A percentile compares a stretch with the other conserved stretches of the same genome.
phyloP scores from a whole-genome alignment of 2,797 vertebrate genomes.

The Chelon auratus region DNA sequence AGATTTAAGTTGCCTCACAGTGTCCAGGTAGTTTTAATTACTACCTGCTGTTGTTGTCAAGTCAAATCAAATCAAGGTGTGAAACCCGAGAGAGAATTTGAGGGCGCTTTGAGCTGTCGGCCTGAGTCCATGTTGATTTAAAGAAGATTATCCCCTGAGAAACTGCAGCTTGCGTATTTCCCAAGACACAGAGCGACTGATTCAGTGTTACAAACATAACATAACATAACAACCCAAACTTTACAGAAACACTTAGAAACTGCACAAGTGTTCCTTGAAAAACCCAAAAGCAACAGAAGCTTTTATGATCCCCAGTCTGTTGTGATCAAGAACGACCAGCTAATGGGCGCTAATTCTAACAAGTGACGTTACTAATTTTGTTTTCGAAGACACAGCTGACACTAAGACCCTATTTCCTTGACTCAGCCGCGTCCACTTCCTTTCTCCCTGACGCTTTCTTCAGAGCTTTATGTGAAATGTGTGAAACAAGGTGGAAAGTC shows the following conservation, averaged over 20 bases:
- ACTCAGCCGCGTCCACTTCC: too few species aligned
- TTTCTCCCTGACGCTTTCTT: too few species aligned
- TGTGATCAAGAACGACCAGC: not conserved
- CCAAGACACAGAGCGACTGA: slow-evolving; percentile 5
- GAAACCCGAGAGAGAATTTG: slow-evolving; percentile 19
- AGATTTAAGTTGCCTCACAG: not conserved
- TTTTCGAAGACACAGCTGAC: too few species aligned
- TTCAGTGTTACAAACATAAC: not conserved
- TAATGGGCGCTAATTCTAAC: too few species aligned
- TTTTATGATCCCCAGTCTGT: not conserved
- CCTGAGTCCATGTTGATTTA: slow-evolving; percentile 54
- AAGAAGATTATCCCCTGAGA: slow-evolving; percentile 45
- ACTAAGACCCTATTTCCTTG: too few species aligned
- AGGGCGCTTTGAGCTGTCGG: slow-evolving; percentile 14
- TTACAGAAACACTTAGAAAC: not conserved
- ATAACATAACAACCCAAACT: not conserved
- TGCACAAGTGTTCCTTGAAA: too few species aligned
- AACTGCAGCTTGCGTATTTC: slow-evolving; percentile 14
- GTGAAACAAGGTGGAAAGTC: too few species aligned
- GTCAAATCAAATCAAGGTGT: not conserved
- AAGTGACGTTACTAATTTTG: too few species aligned
- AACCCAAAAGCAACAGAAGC: too few species aligned
- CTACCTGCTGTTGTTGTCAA: slow-evolving; percentile 14
- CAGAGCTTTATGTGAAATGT: too few species aligned
- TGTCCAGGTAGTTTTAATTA: not conserved